Evolutionary conservation across 1,140 invertebrate species (phyloP), one percentile per base, ranked within the genome.

Genomic region (Neocloeon triangulifer): DNA sequence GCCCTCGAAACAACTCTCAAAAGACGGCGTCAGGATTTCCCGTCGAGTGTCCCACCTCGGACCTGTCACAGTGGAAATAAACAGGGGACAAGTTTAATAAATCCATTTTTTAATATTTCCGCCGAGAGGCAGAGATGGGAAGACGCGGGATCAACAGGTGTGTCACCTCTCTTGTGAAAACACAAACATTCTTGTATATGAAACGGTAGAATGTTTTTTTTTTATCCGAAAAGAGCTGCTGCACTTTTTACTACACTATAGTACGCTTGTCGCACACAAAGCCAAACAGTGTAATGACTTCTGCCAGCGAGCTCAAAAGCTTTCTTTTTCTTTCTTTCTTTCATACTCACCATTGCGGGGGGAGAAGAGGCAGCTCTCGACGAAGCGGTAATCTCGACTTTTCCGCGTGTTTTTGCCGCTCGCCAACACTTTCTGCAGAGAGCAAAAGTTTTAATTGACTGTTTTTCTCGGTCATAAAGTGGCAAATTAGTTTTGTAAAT

Each of bases 301-400:
- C n/a, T n/a, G n/a, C n/a, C n/a, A n/a, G n/a, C n/a, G n/a, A n/a
- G n/a, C n/a, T n/a, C n/a, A n/a, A n/a, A n/a, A n/a, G n/a, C n/a
- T n/a, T n/a, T n/a, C n/a, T n/a, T n/a, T n/a, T n/a, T n/a, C n/a
- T n/a, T n/a, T n/a, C n/a, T n/a, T n/a, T n/a, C n/a, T n/a, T n/a
- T n/a, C n/a, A n/a, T n/a, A 6, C 33, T 49, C 43, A 37, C 67
- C 68, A 39, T 53, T 55, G 43, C 65, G 64, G 13, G 71, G 75
- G 1, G 82, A 50, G 3, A 85, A 50, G n/a, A 85, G 50, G 73
- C 77, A 84, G 7, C 66, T 64, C 38, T 68, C 59, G 10, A 86
- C 48, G 40, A 70, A 73, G 23, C 62, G 47, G 44, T 88, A 86
- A 41, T 76, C 61, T 22, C 48, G 44, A 28, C 69, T 64, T 51